Evolutionary conservation across 2,113 vertebrate species (phyloP), one percentile per base, ranked within the genome.

Genomic region (Halcyon senegalensis): DNA sequence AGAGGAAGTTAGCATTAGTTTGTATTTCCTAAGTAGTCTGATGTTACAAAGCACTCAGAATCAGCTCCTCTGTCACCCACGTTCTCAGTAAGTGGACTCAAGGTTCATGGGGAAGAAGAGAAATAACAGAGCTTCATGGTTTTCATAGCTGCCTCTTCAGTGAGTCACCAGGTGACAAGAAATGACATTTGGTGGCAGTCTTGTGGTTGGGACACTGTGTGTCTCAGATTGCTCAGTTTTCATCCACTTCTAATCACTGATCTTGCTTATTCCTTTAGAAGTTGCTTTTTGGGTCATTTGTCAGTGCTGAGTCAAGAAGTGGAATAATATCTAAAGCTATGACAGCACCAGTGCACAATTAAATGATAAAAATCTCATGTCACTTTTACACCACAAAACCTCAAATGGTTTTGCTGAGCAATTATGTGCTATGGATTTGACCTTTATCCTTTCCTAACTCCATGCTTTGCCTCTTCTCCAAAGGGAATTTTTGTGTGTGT

Each of bases 331-430:
- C 28, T 82, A 60, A 64, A 89, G 35, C 53, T 72, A 56, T 18
- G 58, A 59, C 39, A 76, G 30, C 64, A 87, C 43, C 69, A 89
- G 21, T 43, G 66, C 37, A 72, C 35, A 39, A 77, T 1, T 37
- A 28, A 37, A 56, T 27, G 67, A 74, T 72, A 81, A 94, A 95
- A 80, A 78, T 56, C 11, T 76, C 39, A 16, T 91, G 69, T 85
- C 78, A 79, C 84, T 93, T 94, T 87, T 94, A 73, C 19, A 91
- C 84, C 66, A 76, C 91, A 94, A 95, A 96, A 73, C 84, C 58
- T 3, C 80, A 92, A 81, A 68, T 64, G 20, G 48, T 87, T 96
- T 94, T 95, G 76, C 60, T 8, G 3, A 82, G 73, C 25, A 78
- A 75, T 84, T 94, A 74, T 8, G 9, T 75, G 19, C 73, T 82